Evolutionary conservation across 2,113 vertebrate species (phyloP).

Genomic region (Daubentonia madagascariensis): DNA sequence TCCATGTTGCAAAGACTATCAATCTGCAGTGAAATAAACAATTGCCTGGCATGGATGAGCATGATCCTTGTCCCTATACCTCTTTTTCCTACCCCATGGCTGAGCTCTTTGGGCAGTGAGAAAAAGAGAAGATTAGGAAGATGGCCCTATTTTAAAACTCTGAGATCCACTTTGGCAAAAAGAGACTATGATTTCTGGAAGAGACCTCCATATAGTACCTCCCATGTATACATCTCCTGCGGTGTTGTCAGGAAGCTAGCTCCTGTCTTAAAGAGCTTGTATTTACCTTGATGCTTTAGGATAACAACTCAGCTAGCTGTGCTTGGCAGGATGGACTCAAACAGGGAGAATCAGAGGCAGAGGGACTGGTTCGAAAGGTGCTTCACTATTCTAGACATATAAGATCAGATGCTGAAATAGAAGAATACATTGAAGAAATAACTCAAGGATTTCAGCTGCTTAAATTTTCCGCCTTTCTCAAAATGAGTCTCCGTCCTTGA

Average conservation of each 20-base stretch:
- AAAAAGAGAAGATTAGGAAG: background rate
- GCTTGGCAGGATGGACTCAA: background rate
- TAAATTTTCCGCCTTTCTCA: background rate
- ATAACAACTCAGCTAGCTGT: background rate
- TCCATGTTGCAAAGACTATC: background rate
- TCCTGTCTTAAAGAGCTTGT: background rate
- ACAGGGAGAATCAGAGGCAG: background rate
- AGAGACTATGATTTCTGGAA: background rate
- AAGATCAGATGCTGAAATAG: background rate
- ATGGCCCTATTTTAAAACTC: background rate
- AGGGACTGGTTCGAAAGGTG: background rate
- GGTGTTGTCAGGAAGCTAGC: background rate
- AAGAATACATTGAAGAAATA: background rate
- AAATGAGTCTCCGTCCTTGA: background rate
- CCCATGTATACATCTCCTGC: background rate
- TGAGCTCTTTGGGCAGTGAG: background rate
- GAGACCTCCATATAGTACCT: accelerated
- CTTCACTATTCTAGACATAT: background rate
- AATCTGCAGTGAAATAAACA: background rate
- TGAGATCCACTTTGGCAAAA: background rate
- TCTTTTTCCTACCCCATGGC: background rate
- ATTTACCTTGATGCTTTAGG: background rate
- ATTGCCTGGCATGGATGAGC: background rate
- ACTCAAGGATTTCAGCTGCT: background rate
- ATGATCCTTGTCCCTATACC: background rate